Evolutionary conservation across 2,888 invertebrate species (phyloP).

Genomic region (Dicyrtoma fusca): DNA sequence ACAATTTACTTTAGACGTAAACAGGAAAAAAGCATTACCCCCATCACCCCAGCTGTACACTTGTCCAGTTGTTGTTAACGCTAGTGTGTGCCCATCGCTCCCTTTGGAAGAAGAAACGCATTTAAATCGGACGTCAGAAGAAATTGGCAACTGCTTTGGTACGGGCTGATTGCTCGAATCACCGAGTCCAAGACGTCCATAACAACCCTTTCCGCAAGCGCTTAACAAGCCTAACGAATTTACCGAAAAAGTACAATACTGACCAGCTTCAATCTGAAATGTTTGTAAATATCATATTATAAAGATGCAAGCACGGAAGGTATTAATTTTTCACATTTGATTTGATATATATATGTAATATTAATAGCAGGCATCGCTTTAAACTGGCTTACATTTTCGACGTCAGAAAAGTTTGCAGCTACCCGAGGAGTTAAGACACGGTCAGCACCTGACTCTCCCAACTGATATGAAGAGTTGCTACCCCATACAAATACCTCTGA

Average conservation of each 20-base stretch:
- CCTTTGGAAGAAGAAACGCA: constrained; percentile 65
- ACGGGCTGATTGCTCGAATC: constrained; percentile 67
- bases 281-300: constrained; percentile 26
- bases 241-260: constrained; percentile 68
- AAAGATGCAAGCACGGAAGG: constrained; percentile 1
- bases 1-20: neutral
- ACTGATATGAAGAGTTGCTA: constrained; percentile 68
- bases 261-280: constrained; percentile 67
- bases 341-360: constrained; percentile 13
- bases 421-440: constrained; percentile 66
- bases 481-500: constrained; percentile 68
- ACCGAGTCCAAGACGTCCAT: constrained; percentile 68
- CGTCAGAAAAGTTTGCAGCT: constrained; percentile 65
- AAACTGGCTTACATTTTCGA: constrained; percentile 63
- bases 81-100: constrained; percentile 66
- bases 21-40: constrained; percentile 54
- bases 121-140: constrained; percentile 62
- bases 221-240: constrained; percentile 66
- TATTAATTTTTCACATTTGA: neutral
- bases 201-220: constrained; percentile 69
- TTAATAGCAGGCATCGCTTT: neutral
- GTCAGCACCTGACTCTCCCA: constrained; percentile 67
- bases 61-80: constrained; percentile 63
- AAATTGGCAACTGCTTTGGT: constrained; percentile 64
- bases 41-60: constrained; percentile 67